Evolutionary conservation across 2,888 invertebrate genomes (phyloP), one percentile per base, ranked within the genome.

Genomic region (Brenthis hecate): DNA sequence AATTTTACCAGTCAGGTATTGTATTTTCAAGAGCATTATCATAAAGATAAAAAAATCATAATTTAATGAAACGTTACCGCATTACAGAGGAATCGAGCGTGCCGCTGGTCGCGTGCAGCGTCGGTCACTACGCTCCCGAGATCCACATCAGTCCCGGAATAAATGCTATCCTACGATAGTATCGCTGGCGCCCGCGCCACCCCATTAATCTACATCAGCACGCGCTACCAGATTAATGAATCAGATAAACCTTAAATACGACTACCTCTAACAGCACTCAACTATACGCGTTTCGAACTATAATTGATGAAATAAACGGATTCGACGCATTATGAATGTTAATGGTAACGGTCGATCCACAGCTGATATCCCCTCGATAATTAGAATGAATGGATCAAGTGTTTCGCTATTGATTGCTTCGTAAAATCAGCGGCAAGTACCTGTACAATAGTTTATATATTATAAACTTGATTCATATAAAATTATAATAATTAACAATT

Each of bases 141-240:
- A 88, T 88, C 83, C 78, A 73, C 86, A 87, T 88, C 89, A 82
- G 84, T 84, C 87, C 85, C 81, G 83, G 85, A 87, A 85, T 87
- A 85, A 83, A 83, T 80, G 81, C 81, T 83, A 85, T 86, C 86
- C 82, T 76, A 77, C 83, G 90, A 89, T 88, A 83, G 81, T 87
- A 91, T 91, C 91, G 75, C 76, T 78, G 81, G 81, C 85, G 84
- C 83, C 84, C 79, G 82, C 80, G 87, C 87, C 89, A 88, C 89
- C 85, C 85, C 87, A 91, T 91, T 91, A 88, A 91, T 92, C 91
- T 89, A 88, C 91, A 92, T 92, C 92, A 89, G 87, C 91, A 89
- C 91, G 88, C 87, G 89, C 87, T 82, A 85, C 81, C 85, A 86
- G 92, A 91, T 92, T 88, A 91, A 91, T 90, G 91, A 91, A 89